Evolutionary conservation across 1,140 invertebrate genomes (phyloP), one percentile per base, ranked within the genome.

Genomic region (Caenorhabditis inopinata): DNA sequence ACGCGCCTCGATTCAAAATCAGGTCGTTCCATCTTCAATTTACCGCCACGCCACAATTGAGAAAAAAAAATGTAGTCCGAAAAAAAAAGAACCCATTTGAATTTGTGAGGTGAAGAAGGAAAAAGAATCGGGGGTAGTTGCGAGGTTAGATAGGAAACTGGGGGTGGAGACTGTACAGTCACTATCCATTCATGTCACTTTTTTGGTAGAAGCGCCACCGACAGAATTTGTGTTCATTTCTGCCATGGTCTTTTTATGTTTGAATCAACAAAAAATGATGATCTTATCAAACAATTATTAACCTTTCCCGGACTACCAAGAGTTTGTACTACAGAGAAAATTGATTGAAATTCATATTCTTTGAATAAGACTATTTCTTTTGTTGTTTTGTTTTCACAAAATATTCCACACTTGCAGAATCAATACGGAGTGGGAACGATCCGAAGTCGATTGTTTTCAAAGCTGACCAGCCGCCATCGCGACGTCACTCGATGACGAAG

Each of bases 21-120:
- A 68, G 58, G 58, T 68, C 58, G 58, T 68, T 68, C 58, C 58
- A 68, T 68, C 58, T 68, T 68, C 58, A 68, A 68, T 68, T 68
- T 68, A 68, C 58, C 58, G 32, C 32, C 58, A 35, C 58, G 58
- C 58, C 51, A 68, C 29, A 38, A 32, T 58, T 58, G 27, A 58
- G n/a, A 68, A 68, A 68, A 58, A 58, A 51, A 58, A 11, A 32
- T 29, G 58, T 32, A 68, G 58, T 38, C 18, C 32, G 38, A 38
- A 38, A 53, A 25, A 25, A 68, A 68, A 38, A 68, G 58, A 68
- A 68, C 58, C 58, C 32, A 38, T 68, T 68, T 42, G 4, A n/a
- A 68, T 9, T 38, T 58, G 27, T 58, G 27, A n/a, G 9, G 58
- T 32, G 27, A 14, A 16, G 7, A 16, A n/a, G 29, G n/a, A 16